These are phyloP conservation scores for Hoplostethus mediterraneus DNA, from an alignment of 2,797 vertebrate genomes.

Conservation along the genomic window DNA sequence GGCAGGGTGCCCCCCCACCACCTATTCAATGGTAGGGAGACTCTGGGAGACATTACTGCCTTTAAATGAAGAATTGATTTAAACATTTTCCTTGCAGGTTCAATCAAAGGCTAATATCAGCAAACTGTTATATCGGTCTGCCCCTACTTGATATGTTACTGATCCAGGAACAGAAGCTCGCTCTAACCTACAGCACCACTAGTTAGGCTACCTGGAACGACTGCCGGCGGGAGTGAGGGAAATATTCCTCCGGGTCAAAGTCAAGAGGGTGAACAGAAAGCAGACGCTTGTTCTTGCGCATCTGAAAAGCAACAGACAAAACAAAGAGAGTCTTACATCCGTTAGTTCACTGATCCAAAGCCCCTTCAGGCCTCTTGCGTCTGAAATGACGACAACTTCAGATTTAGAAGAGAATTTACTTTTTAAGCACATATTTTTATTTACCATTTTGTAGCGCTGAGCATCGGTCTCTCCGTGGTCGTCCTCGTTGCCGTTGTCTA, in stretches of 20 bases:
- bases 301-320: conserved; percentile 60
- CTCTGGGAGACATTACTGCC: too few species aligned
- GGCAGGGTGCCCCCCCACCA: too few species aligned
- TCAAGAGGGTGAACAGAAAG: conserved; percentile 92
- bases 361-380: neutral
- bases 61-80: too few species aligned
- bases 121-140: too few species aligned
- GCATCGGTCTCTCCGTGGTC: conserved; percentile 79
- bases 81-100: too few species aligned
- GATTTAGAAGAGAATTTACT: neutral
- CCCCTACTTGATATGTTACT: too few species aligned
- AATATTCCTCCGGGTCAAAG: conserved; percentile 91
- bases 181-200: too few species aligned
- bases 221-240: conserved; percentile 79
- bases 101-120: too few species aligned
- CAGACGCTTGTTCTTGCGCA: conserved; percentile 91
- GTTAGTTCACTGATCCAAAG: neutral
- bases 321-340: neutral
- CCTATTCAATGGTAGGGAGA: too few species aligned
- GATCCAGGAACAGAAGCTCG: too few species aligned
- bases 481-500: conserved; percentile 81
- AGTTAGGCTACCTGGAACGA: conserved; percentile 79
- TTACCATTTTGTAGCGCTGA: conserved; percentile 85
- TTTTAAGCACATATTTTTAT: conserved; percentile 9
- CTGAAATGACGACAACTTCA: neutral